Evolutionary conservation across 2,888 invertebrate species (phyloP).

Genomic region (Tiliacea citrago): DNA sequence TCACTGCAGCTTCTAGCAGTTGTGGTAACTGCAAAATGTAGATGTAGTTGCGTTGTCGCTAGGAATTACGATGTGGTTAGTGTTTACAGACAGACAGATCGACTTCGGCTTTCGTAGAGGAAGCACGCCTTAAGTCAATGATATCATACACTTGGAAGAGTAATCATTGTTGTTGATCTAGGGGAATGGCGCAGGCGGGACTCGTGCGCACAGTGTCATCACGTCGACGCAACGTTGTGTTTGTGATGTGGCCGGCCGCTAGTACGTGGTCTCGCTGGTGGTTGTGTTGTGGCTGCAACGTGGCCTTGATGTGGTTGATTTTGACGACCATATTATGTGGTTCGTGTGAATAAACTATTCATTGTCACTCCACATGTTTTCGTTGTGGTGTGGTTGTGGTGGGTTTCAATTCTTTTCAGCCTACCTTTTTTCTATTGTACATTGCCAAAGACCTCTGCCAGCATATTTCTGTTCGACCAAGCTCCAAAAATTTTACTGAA

Average conservation of each 20-base stretch:
- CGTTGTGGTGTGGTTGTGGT: too few species aligned
- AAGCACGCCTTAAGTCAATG: neutral
- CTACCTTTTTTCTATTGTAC: constrained; percentile 17
- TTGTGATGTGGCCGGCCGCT: neutral
- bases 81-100: neutral
- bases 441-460: constrained; percentile 7
- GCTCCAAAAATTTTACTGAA: constrained; percentile 44
- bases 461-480: constrained; percentile 15
- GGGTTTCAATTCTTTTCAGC: constrained; percentile 17
- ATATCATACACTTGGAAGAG: neutral
- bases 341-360: too few species aligned
- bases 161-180: neutral
- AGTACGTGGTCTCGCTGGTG: neutral
- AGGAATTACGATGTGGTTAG: neutral
- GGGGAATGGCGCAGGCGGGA: neutral
- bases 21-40: neutral
- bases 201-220: neutral
- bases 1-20: neutral
- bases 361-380: too few species aligned
- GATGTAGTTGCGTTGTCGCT: neutral
- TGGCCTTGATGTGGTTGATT: too few species aligned
- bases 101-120: neutral
- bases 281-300: neutral
- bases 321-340: too few species aligned
- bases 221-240: neutral